Percentiles rank a stretch among this genome's conserved stretches.
Evolutionary conservation across 2,888 invertebrate species (phyloP).

Genomic region (Amitus sp.): DNA sequence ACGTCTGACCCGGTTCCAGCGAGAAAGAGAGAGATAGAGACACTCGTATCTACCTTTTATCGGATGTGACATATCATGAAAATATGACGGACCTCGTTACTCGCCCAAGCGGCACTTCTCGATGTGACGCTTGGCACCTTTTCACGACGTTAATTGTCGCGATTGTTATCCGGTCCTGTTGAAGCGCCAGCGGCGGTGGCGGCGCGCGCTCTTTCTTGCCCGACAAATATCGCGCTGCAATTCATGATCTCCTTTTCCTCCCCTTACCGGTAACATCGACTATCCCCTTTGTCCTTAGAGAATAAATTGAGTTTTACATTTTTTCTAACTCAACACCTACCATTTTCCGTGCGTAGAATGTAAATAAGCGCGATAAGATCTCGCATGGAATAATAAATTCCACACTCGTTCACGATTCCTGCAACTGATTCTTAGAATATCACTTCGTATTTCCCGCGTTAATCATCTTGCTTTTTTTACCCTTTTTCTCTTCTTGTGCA

Average conservation of each 20-base stretch:
- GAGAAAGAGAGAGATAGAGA: too few species aligned
- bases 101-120: conserved; percentile 39
- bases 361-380: conserved; percentile 1
- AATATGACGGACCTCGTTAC: conserved; percentile 50
- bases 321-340: conserved; percentile 7
- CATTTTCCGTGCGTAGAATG: conserved; percentile 9
- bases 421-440: background rate
- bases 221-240: conserved; percentile 29
- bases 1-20: too few species aligned
- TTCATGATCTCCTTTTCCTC: conserved; percentile 27
- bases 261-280: too few species aligned
- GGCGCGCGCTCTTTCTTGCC: too few species aligned
- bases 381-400: background rate
- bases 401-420: background rate
- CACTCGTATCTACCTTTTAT: too few species aligned
- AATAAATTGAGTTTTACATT: conserved; percentile 14
- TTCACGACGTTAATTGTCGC: conserved; percentile 58
- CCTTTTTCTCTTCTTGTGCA: background rate
- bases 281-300: conserved; percentile 6
- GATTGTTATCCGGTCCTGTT: conserved; percentile 54
- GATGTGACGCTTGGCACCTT: conserved; percentile 38
- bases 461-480: background rate
- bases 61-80: conserved; percentile 58
- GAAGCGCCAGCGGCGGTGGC: too few species aligned
- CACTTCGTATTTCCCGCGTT: background rate